These are phyloP conservation scores for Catharus bicknelli DNA, from an alignment of 2,113 vertebrate genomes.

Conservation along the genomic window DNA sequence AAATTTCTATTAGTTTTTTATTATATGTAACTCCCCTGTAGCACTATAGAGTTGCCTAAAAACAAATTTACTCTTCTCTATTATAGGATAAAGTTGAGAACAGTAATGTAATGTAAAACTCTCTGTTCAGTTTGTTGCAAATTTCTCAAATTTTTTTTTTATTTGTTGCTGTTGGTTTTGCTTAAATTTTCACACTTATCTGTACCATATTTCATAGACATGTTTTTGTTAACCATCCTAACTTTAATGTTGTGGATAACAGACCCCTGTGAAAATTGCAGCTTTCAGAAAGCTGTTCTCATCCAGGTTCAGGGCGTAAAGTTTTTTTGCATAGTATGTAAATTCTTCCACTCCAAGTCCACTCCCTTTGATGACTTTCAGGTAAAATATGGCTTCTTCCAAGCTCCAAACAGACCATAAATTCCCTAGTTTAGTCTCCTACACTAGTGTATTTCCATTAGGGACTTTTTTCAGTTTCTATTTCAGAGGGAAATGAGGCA, in stretches of 20 bases:
- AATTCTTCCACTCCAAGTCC: background rate
- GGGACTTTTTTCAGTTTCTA: background rate
- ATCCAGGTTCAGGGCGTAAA: background rate
- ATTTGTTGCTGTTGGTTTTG: background rate
- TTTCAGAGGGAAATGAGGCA: slow-evolving; percentile 4
- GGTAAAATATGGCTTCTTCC: background rate
- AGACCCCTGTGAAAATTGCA: background rate
- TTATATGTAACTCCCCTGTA: slow-evolving; percentile 16
- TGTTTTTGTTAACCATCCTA: background rate
- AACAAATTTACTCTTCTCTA: background rate
- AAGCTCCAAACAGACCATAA: background rate
- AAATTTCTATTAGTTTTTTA: slow-evolving; percentile 51
- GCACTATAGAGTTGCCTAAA: slow-evolving; percentile 9
- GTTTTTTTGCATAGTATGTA: background rate
- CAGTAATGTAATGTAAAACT: background rate
- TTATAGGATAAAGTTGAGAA: background rate
- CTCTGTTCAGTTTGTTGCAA: background rate
- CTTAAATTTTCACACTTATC: background rate
- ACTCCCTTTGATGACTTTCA: background rate
- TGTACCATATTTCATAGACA: background rate
- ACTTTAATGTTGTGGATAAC: background rate
- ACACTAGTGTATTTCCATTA: background rate
- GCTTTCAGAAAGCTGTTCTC: background rate
- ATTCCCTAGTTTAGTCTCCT: background rate
- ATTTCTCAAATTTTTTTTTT: background rate